These are phyloP conservation scores for Heliconius hewitsoni DNA, from an alignment of 1,140 invertebrate species.

Conservation along the genomic window DNA sequence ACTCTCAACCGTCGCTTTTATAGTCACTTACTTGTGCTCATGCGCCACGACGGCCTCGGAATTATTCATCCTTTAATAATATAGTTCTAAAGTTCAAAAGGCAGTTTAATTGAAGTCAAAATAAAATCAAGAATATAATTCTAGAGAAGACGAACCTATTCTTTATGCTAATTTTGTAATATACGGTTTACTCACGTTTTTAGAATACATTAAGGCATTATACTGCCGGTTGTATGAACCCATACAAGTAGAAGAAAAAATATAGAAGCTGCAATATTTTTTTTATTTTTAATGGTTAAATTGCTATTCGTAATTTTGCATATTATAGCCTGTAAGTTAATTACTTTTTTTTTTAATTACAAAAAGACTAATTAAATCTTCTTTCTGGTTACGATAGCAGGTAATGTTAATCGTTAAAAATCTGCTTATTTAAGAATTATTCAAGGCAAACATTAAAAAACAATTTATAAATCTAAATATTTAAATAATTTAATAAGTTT, in stretches of 20 bases:
- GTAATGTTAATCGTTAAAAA: too few relatives aligned
- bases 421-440: too few relatives aligned
- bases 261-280: not conserved
- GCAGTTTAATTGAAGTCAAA: slow-evolving; percentile 9
- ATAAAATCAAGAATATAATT: slow-evolving; percentile 14
- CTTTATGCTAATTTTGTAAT: slow-evolving; percentile 26
- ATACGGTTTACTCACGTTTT: slow-evolving; percentile 28
- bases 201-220: slow-evolving; percentile 29
- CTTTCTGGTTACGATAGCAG: too few relatives aligned
- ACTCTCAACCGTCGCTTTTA: too few relatives aligned
- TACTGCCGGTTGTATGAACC: slow-evolving; percentile 17
- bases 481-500: not conserved
- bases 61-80: slow-evolving; percentile 1
- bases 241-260: not conserved
- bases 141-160: slow-evolving; percentile 26
- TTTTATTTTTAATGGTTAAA: not conserved
- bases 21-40: too few relatives aligned
- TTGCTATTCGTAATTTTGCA: too few relatives aligned
- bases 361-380: too few relatives aligned
- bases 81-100: not conserved
- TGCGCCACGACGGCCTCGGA: too few relatives aligned
- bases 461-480: not conserved
- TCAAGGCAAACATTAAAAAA: not conserved
- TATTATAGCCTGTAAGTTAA: too few relatives aligned
- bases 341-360: too few relatives aligned